These are phyloP conservation scores for Gavia stellata DNA, from an alignment of 2,113 vertebrate genomes.

Conservation along the genomic window DNA sequence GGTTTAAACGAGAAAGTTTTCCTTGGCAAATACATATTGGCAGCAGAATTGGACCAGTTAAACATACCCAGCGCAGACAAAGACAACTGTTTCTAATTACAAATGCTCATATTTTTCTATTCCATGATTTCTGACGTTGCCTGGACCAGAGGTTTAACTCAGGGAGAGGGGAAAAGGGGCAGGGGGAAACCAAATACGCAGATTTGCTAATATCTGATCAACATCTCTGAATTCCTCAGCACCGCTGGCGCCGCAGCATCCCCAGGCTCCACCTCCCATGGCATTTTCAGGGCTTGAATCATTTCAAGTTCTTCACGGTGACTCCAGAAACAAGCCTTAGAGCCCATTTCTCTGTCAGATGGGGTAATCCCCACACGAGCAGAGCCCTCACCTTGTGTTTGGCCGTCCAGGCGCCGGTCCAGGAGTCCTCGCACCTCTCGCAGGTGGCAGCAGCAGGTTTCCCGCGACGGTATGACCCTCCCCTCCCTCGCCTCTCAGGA, in stretches of 20 bases:
- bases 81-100: constrained; percentile 50
- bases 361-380: neutral
- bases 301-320: neutral
- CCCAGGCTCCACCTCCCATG: neutral
- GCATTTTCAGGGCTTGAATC: neutral
- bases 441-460: neutral
- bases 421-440: neutral
- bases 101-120: neutral
- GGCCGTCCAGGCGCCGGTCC: neutral
- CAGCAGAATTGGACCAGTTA: constrained; percentile 18
- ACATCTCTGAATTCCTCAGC: constrained; percentile 13
- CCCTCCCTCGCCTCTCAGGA: neutral
- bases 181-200: neutral
- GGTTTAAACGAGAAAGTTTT: constrained; percentile 70
- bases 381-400: neutral
- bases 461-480: rapidly evolving
- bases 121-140: constrained; percentile 1
- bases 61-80: constrained; percentile 44
- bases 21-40: constrained; percentile 62
- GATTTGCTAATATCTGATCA: neutral
- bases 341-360: neutral
- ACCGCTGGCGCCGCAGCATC: neutral
- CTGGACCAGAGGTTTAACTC: neutral
- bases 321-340: neutral
- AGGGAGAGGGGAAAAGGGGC: neutral